Evolutionary conservation across 2,797 vertebrate species (phyloP).

Genomic region (Fundulus diaphanus): DNA sequence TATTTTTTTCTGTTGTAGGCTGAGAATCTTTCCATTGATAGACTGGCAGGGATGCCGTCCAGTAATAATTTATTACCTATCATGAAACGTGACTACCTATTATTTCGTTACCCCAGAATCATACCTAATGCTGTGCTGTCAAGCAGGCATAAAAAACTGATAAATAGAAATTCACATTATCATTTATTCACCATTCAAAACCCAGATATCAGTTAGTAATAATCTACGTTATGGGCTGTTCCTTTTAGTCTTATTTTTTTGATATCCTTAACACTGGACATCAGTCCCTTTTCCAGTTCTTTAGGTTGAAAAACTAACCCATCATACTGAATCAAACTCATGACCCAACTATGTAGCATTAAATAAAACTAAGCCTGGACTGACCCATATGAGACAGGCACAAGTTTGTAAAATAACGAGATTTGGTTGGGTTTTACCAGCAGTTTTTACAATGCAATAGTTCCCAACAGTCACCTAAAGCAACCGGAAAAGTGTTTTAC

Average conservation of each 20-base stretch:
- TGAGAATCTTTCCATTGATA: too few relatives aligned
- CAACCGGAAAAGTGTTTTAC: background rate
- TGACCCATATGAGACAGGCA: background rate
- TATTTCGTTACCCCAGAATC: too few relatives aligned
- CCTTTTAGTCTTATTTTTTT: too few relatives aligned
- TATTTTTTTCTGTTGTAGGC: too few relatives aligned
- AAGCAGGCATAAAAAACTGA: background rate
- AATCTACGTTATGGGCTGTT: too few relatives aligned
- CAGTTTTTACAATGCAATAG: background rate
- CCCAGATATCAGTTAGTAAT: too few relatives aligned
- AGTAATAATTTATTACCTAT: too few relatives aligned
- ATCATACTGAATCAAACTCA: background rate
- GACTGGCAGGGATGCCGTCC: too few relatives aligned
- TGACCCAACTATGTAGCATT: background rate
- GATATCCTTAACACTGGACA: background rate
- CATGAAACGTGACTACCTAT: too few relatives aligned
- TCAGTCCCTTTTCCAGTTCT: background rate
- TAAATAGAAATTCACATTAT: too few relatives aligned
- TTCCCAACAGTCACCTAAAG: background rate
- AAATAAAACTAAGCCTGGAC: background rate
- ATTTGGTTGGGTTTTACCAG: background rate
- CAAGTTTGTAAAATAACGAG: background rate
- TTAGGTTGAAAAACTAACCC: background rate
- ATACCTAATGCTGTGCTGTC: background rate
- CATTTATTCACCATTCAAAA: background rate